Conservation (phyloP, 2,888 invertebrate genomes). For the Amphimallon solstitiale region DNA sequence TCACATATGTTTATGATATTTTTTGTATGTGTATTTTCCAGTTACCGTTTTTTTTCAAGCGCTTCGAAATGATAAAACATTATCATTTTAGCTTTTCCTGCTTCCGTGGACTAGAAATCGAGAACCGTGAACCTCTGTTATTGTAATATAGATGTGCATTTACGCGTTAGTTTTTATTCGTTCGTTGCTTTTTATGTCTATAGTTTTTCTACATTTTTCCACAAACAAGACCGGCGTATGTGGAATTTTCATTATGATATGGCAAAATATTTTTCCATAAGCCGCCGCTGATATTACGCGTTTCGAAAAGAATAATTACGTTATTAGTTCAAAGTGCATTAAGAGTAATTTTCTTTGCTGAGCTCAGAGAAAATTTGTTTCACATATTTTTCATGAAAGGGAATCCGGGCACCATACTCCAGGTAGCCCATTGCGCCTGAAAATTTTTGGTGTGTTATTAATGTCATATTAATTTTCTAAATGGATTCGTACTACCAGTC, state of each 20-base stretch:
- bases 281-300: background rate
- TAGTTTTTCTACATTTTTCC: background rate
- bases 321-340: background rate
- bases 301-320: background rate
- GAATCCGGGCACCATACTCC: background rate
- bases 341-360: background rate
- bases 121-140: background rate
- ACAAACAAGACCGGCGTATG: background rate
- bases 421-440: conserved; percentile 12
- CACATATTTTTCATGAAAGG: background rate
- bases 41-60: background rate
- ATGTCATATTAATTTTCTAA: conserved; percentile 29
- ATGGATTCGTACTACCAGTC: conserved; percentile 17
- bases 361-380: background rate
- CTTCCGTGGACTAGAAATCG: background rate
- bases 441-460: conserved; percentile 10
- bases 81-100: conserved; percentile 5
- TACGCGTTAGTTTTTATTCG: background rate
- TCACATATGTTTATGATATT: background rate
- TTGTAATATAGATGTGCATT: background rate
- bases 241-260: conserved; percentile 15
- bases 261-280: conserved; percentile 3
- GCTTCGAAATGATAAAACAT: conserved; percentile 11
- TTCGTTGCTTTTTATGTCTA: background rate
- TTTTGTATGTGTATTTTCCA: background rate